phyloP scores from a whole-genome alignment of 1,140 invertebrate genomes.

The Lepidurus couesii region DNA sequence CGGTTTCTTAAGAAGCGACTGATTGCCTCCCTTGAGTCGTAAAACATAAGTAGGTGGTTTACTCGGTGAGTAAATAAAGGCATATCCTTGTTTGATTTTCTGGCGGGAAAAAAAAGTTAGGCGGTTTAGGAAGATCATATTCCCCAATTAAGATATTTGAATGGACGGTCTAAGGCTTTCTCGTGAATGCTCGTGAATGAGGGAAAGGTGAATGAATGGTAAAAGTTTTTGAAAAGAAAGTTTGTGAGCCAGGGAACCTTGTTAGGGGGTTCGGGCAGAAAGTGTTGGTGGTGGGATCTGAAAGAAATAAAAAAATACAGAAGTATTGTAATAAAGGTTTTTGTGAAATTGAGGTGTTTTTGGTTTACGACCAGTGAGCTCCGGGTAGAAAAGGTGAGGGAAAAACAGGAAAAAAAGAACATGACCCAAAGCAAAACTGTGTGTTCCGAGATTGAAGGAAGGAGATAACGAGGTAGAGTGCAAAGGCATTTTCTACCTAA shows the following conservation, averaged over 20 bases:
- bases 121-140: neutral
- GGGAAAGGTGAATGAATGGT: neutral
- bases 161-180: too few relatives aligned
- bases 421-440: neutral
- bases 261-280: neutral
- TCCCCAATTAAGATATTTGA: neutral
- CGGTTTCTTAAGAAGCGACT: neutral
- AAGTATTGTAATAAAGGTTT: too few relatives aligned
- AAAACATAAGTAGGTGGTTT: neutral
- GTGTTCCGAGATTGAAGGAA: neutral
- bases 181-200: neutral
- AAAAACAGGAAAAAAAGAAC: neutral
- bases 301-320: neutral
- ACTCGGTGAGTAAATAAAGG: slow-evolving; percentile 3
- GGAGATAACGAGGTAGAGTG: neutral
- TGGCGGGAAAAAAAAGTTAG: neutral
- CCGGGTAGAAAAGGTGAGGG: too few relatives aligned
- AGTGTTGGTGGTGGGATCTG: neutral
- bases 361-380: too few relatives aligned
- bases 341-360: too few relatives aligned
- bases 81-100: neutral
- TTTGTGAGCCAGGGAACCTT: neutral
- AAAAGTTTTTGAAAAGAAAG: neutral
- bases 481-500: slow-evolving; percentile 7
- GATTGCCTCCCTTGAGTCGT: neutral